Evolutionary conservation across 2,888 invertebrate genomes (phyloP).

Genomic region (Diaprepes abbreviatus): DNA sequence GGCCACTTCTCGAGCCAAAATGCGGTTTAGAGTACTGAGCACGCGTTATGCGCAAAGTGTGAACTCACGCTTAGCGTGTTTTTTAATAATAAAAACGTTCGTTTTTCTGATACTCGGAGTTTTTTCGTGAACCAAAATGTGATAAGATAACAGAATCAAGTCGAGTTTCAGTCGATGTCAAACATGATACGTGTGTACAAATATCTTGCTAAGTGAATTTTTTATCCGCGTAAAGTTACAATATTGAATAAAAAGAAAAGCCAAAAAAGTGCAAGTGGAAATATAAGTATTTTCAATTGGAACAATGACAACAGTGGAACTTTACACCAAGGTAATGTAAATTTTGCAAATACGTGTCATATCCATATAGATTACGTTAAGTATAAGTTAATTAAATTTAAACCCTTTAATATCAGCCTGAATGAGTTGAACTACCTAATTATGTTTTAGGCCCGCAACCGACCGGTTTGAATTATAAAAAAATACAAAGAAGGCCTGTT

Average conservation of each 20-base stretch:
- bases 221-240: conserved; percentile 6
- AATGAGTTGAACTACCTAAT: conserved; percentile 13
- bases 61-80: conserved; percentile 14
- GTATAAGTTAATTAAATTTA: conserved; percentile 6
- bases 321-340: conserved; percentile 62
- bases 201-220: conserved; percentile 4
- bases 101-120: conserved; percentile 27
- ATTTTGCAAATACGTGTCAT: neutral
- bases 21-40: conserved; percentile 27
- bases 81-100: conserved; percentile 16
- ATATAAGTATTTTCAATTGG: conserved; percentile 6
- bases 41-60: conserved; percentile 30
- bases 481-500: conserved; percentile 15
- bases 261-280: conserved; percentile 18
- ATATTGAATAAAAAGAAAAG: conserved; percentile 21
- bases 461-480: conserved; percentile 31
- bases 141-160: conserved; percentile 52
- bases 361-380: neutral
- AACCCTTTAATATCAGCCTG: conserved; percentile 10
- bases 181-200: conserved; percentile 16
- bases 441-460: conserved; percentile 4
- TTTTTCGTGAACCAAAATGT: conserved; percentile 39
- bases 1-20: neutral
- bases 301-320: conserved; percentile 62
- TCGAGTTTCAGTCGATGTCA: conserved; percentile 27